These are phyloP conservation scores for Chrysolina haemoptera DNA, from an alignment of 2,888 invertebrate genomes.

Conservation along the genomic window DNA sequence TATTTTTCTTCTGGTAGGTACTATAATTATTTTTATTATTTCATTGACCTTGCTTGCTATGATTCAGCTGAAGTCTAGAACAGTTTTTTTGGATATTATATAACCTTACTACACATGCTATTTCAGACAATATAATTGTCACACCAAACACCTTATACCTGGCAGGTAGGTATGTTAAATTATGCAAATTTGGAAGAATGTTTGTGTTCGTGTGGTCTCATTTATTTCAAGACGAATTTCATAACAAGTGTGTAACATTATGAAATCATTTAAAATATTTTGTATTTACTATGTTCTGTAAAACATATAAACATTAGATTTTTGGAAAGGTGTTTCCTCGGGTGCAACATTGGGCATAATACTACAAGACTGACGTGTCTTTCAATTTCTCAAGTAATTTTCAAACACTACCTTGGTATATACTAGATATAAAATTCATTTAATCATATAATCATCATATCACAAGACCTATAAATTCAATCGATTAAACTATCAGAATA, in stretches of 20 bases:
- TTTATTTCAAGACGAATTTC: background rate
- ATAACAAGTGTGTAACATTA: background rate
- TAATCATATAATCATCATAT: too few relatives aligned
- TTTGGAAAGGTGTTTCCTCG: too few relatives aligned
- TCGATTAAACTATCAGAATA: too few relatives aligned
- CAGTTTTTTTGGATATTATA: constrained; percentile 11
- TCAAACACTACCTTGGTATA: too few relatives aligned
- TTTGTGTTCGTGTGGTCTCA: background rate
- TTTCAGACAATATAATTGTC: constrained; percentile 10
- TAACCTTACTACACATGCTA: constrained; percentile 9
- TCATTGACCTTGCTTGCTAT: background rate
- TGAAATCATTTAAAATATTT: background rate
- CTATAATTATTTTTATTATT: constrained; percentile 10
- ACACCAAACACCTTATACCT: constrained; percentile 12
- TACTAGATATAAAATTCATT: too few relatives aligned
- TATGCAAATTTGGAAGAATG: constrained; percentile 6
- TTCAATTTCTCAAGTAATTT: too few relatives aligned
- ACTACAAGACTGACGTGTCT: too few relatives aligned
- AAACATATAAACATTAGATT: too few relatives aligned
- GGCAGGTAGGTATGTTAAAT: background rate
- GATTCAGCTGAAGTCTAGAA: constrained; percentile 11
- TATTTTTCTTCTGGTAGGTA: background rate
- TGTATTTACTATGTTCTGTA: too few relatives aligned
- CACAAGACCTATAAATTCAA: too few relatives aligned
- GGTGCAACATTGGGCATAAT: too few relatives aligned